Evolutionary conservation across 2,888 invertebrate genomes (phyloP).

Genomic region (Tricholauxania praeusta): DNA sequence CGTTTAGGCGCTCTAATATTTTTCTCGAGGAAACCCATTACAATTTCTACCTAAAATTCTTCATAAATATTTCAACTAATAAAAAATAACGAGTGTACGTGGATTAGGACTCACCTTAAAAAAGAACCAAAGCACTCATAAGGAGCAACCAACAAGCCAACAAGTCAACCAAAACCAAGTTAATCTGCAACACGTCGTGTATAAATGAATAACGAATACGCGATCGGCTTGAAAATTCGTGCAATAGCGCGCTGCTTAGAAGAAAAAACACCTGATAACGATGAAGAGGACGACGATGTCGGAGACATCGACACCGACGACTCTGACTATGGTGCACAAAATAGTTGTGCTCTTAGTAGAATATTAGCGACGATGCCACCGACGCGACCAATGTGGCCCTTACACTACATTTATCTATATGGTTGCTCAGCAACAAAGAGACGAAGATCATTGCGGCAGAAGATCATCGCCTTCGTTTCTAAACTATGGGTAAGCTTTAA

Average conservation of each 20-base stretch:
- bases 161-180: slow-evolving; percentile 36
- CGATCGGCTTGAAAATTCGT: slow-evolving; percentile 44
- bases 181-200: slow-evolving; percentile 47
- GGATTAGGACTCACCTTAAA: neutral
- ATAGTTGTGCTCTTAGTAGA: too few relatives aligned
- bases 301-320: neutral
- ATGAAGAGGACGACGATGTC: slow-evolving; percentile 6
- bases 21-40: too few relatives aligned
- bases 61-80: too few relatives aligned
- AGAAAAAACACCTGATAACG: slow-evolving; percentile 52
- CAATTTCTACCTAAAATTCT: too few relatives aligned
- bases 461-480: neutral
- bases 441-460: neutral
- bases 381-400: slow-evolving; percentile 13
- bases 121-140: neutral
- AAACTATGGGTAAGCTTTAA: neutral
- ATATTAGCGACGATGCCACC: neutral
- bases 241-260: slow-evolving; percentile 47
- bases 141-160: slow-evolving; percentile 22
- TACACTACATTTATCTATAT: neutral
- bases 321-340: too few relatives aligned
- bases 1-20: too few relatives aligned
- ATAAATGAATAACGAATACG: slow-evolving; percentile 45
- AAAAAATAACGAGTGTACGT: too few relatives aligned
- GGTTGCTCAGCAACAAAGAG: neutral